Evolutionary conservation across 1,140 invertebrate genomes (phyloP), one percentile per base, ranked within the genome.

Genomic region (Drosophila sproati): DNA sequence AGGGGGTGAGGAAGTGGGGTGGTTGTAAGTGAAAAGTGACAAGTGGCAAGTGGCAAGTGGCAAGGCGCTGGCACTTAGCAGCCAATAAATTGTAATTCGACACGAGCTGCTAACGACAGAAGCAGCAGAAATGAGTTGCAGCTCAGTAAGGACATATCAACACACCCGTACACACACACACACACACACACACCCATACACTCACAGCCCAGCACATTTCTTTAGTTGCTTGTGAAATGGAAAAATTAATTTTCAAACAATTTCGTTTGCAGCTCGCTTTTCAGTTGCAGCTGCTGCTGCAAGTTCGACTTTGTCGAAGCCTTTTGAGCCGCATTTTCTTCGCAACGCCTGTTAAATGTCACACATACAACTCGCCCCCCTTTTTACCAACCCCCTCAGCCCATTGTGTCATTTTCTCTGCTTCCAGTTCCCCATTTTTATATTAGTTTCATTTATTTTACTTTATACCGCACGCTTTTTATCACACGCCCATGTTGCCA

Each of bases 41-140:
- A 83, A 73, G 80, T 20, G 20, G 51, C 69, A 50, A 73, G 80
- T 20, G 20, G 51, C 69, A 50, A 77, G 76, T 72, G 80, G 51
- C 73, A 83, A 73, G 80, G 64, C 60, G 52, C 34, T 52, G 77
- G 45, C 85, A 89, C 85, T 89, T 90, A 89, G 78, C 85, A 86
- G 85, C 85, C 85, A 89, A 89, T 89, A 89, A 89, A 89, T 89
- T 89, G 85, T 89, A 89, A 89, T 89, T 85, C 86, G 86, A 90
- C 86, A 76, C 86, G 47, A 71, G 72, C 68, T 73, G 56, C 45
- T 47, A 56, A 61, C 71, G 63, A 73, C 76, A 71, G 82, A 67
- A 69, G 57, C 66, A 35, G 34, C 34, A 34, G 34, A 5, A 34
- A 34, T 0, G 10, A 67, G 50, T 31, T 43, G 51, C 10, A 41